Conservation (phyloP, 2,113 vertebrate species). For the Ictalurus furcatus region DNA sequence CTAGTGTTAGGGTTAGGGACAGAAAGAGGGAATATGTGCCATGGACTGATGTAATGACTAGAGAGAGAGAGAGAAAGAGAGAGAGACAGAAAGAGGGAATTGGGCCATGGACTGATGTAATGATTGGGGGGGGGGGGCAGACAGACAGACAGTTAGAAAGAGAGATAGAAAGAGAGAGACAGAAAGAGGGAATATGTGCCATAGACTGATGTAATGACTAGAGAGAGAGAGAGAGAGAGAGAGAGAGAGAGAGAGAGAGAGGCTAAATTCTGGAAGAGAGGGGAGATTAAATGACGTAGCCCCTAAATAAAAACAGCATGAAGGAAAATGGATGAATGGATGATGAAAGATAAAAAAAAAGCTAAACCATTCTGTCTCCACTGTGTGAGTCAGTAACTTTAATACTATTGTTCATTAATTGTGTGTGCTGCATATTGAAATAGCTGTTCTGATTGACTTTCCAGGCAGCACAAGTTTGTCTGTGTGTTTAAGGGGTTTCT, state of each 20-base stretch:
- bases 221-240: neutral
- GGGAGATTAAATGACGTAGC: neutral
- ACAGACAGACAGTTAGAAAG: neutral
- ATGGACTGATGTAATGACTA: neutral
- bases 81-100: neutral
- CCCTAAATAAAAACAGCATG: neutral
- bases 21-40: neutral
- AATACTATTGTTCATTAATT: neutral
- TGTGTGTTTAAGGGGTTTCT: slow-evolving; percentile 41
- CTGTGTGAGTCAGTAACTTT: neutral
- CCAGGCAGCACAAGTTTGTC: neutral
- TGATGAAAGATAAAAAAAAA: neutral
- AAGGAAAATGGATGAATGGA: neutral
- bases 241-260: neutral
- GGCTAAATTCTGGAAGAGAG: neutral
- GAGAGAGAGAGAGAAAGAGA: neutral
- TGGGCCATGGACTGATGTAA: neutral
- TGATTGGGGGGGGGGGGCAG: too few relatives aligned
- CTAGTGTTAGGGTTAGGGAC: too few relatives aligned
- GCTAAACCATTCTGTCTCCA: neutral
- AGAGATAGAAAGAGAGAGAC: neutral
- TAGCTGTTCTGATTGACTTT: neutral
- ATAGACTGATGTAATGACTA: neutral
- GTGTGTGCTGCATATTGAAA: neutral
- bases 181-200: neutral